phyloP scores from a whole-genome alignment of 2,113 vertebrate species.

The Lutjanus erythropterus region DNA sequence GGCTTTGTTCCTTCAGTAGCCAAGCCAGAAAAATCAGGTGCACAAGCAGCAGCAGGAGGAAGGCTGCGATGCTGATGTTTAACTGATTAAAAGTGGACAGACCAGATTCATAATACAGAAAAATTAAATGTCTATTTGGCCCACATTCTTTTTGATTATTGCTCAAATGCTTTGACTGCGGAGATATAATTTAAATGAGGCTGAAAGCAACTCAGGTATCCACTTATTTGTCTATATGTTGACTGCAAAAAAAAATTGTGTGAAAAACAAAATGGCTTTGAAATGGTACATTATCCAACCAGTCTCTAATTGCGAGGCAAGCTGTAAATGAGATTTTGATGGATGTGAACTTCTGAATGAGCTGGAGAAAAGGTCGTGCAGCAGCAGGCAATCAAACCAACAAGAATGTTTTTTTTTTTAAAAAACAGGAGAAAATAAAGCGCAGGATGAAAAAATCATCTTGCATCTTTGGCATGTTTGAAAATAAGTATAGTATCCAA shows the following conservation, averaged over 20 bases:
- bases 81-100: slow-evolving; percentile 21
- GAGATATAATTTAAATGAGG: slow-evolving; percentile 19
- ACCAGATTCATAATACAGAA: not conserved
- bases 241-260: not conserved
- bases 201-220: slow-evolving; percentile 14
- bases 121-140: not conserved
- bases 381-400: slow-evolving; percentile 63
- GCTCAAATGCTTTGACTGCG: not conserved
- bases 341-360: slow-evolving; percentile 64
- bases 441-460: not conserved
- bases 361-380: slow-evolving; percentile 64
- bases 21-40: slow-evolving; percentile 54
- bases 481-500: slow-evolving; percentile 20
- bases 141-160: slow-evolving; percentile 31
- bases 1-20: slow-evolving; percentile 12
- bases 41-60: slow-evolving; percentile 4
- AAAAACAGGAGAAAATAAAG: not conserved
- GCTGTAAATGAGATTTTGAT: slow-evolving; percentile 71
- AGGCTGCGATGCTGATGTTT: not conserved
- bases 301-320: slow-evolving; percentile 57
- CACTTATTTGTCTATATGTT: slow-evolving; percentile 20
- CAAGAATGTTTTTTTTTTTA: slow-evolving; percentile 20
- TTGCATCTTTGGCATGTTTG: not conserved
- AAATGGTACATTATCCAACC: slow-evolving; percentile 52
- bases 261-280: slow-evolving; percentile 49